phyloP scores from a whole-genome alignment of 2,113 vertebrate genomes.

The Psephotus haematonotus region DNA sequence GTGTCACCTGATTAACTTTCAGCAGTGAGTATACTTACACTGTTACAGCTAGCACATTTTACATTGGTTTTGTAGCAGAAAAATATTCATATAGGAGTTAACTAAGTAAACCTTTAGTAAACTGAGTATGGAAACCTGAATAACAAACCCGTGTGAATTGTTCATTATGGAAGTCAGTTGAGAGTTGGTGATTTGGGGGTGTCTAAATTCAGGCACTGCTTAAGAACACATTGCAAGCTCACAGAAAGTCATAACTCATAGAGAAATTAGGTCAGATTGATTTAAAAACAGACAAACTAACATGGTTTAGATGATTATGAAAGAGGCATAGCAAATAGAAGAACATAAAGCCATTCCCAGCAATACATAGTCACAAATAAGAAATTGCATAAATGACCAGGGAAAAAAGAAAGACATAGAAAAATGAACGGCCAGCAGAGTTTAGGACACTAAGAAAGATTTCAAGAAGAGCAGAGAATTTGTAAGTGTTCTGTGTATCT shows the following conservation, averaged over 20 bases:
- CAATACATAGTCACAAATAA: not conserved
- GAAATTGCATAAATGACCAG: not conserved
- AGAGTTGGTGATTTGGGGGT: not conserved
- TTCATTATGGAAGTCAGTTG: not conserved
- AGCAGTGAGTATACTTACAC: not conserved
- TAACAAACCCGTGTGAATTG: not conserved
- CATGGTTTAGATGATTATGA: not conserved
- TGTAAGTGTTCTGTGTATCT: not conserved
- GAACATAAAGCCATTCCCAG: not conserved
- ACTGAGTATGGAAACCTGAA: not conserved
- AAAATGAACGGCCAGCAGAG: not conserved
- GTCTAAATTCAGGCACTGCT: not conserved
- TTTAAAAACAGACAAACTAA: not conserved
- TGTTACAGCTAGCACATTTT: not conserved
- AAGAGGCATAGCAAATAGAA: not conserved
- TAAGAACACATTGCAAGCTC: not conserved
- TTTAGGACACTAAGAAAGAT: not conserved
- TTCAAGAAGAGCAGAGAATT: not conserved
- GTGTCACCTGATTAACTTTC: constrained; percentile 8
- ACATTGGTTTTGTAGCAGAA: not conserved
- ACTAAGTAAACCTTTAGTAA: not conserved
- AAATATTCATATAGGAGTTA: not conserved
- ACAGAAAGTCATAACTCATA: not conserved
- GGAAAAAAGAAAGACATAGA: not conserved
- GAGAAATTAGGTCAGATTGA: not conserved